These are phyloP conservation scores for Trichopria drosophilae DNA, from an alignment of 2,888 invertebrate genomes.

Conservation along the genomic window DNA sequence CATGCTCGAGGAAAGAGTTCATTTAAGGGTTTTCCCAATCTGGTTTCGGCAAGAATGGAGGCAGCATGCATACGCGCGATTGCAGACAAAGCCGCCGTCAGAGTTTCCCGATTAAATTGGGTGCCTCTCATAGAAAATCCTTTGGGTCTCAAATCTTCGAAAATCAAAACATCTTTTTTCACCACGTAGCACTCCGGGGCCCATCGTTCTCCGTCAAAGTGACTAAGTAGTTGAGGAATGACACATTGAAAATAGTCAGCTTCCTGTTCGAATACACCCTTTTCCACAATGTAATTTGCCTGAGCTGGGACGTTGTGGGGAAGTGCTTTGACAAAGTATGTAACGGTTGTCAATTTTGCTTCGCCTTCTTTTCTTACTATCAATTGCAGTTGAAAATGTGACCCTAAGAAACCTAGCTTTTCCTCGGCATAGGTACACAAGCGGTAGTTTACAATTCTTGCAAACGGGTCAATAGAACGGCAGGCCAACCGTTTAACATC, in stretches of 20 bases:
- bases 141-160: constrained; percentile 54
- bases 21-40: constrained; percentile 9
- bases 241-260: constrained; percentile 58
- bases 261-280: constrained; percentile 61
- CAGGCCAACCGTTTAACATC: neutral
- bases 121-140: constrained; percentile 44
- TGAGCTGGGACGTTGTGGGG: constrained; percentile 61
- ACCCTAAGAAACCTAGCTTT: constrained; percentile 48
- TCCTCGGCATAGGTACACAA: constrained; percentile 42
- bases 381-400: constrained; percentile 40
- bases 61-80: constrained; percentile 48
- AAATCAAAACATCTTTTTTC: constrained; percentile 48
- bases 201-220: constrained; percentile 28
- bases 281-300: constrained; percentile 60
- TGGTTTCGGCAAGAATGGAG: constrained; percentile 42
- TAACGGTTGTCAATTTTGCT: constrained; percentile 8
- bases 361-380: constrained; percentile 23
- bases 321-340: constrained; percentile 66
- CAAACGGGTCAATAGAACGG: neutral
- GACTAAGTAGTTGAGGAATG: constrained; percentile 32
- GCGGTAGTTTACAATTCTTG: constrained; percentile 25
- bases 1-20: constrained; percentile 6
- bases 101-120: constrained; percentile 37
- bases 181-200: constrained; percentile 52
- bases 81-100: constrained; percentile 39